Base-by-base conservation (phyloP, 1,140 invertebrate genomes). In the Oryzaephilus surinamensis region DNA sequence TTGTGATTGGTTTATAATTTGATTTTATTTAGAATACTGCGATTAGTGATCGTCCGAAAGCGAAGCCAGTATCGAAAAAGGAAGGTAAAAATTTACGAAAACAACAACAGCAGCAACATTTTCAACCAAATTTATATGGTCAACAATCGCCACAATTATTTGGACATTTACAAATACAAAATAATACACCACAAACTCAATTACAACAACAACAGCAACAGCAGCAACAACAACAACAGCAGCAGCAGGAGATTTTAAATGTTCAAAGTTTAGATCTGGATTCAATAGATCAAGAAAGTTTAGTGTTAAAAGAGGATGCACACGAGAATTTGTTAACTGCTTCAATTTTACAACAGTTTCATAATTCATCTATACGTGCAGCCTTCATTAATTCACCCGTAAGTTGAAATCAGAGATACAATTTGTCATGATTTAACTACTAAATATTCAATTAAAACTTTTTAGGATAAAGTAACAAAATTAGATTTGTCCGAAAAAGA, bases 21-120 rank as follows among this genome's bases (percentile, higher is more conserved):
- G 6, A 8, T 40, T n/a, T 41, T 48, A 33, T 67, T 19, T 69
- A 80, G 62, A 77, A 73, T 55, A 84, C 81, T 30, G 79, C 81
- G 37, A 81, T 84, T 24, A 81, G 78, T 59, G 82, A 85, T 66
- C 68, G 81, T 46, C 81, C 81, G 19, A 86, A 85, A 67, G 80
- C 75, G 0, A 84, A 84, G 60, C 77, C 79, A 6, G 76, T 78
- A 21, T 79, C 79, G 18, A 84, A 84, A 58, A 84, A 81, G 55
- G 79, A 81, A 52, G 72, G 75, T 11, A 81, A 76, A 60, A 78
- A 69, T 52, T 53, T 58, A 0, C 52, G 63, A 5, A 68, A 67
- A 38, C 58, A 60, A 13, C 54, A 54, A 35, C 45, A 45, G n/a
- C 55, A 57, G n/a, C 50, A 51, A 43, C 41, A 45, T 13, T 52